These are phyloP conservation scores for Thunnus albacares DNA, from an alignment of 2,797 vertebrate genomes.

Conservation along the genomic window DNA sequence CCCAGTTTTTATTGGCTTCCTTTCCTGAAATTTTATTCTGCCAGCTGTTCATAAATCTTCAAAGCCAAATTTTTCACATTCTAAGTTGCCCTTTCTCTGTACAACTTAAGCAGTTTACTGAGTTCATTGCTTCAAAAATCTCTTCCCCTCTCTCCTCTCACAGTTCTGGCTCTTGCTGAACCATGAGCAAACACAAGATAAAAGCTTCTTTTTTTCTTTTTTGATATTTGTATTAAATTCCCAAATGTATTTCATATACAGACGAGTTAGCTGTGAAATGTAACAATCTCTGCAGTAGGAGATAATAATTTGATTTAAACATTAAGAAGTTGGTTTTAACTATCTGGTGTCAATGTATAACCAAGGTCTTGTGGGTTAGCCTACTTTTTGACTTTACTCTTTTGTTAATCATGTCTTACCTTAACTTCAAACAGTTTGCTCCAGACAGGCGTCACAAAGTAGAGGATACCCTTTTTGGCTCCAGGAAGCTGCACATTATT, in stretches of 20 bases:
- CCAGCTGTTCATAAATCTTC: background rate
- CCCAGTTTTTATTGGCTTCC: too few species aligned
- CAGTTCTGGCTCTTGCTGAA: background rate
- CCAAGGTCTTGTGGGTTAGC: background rate
- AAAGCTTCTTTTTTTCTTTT: background rate
- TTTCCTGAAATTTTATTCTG: background rate
- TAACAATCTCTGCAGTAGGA: too few species aligned
- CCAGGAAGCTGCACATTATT: slow-evolving; percentile 87
- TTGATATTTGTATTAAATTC: background rate
- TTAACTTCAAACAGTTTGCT: slow-evolving; percentile 83
- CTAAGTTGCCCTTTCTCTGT: background rate
- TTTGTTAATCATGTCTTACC: slow-evolving; percentile 67
- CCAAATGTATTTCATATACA: background rate
- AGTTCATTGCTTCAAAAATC: background rate
- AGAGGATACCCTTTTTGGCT: slow-evolving; percentile 83
- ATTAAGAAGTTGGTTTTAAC: background rate
- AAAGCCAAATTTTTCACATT: slow-evolving; percentile 2
- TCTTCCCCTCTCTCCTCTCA: background rate
- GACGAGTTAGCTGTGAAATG: background rate
- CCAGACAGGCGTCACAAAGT: slow-evolving; percentile 85
- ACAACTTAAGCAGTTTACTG: background rate
- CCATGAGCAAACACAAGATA: slow-evolving; percentile 17
- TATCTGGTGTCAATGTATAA: slow-evolving; percentile 1
- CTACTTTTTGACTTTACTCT: background rate
- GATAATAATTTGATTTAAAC: slow-evolving; percentile 6